Percentiles rank a stretch among this genome's conserved stretches.
phyloP scores from a whole-genome alignment of 2,797 vertebrate species.

The Pseudomugil gertrudae region DNA sequence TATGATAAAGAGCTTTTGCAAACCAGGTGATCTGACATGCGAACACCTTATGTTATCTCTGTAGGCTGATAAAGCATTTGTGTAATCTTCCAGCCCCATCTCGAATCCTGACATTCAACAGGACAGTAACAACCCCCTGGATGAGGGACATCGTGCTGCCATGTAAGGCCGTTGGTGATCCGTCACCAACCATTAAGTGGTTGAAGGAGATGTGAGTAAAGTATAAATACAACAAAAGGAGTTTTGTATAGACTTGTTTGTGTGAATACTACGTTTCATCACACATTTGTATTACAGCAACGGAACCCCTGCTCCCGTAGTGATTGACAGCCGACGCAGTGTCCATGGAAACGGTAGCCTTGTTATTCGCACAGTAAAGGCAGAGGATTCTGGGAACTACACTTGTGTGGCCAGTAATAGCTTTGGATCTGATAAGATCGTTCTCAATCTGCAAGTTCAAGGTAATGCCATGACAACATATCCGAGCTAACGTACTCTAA shows the following conservation, averaged over 20 bases:
- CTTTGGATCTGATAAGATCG: slow-evolving; percentile 94
- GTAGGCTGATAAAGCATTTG: not conserved
- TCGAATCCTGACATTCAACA: slow-evolving; percentile 94
- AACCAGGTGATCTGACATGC: not conserved
- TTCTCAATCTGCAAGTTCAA: slow-evolving; percentile 96
- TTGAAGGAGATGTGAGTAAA: slow-evolving; percentile 94
- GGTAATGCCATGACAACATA: slow-evolving; percentile 73
- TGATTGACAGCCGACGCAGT: slow-evolving; percentile 92
- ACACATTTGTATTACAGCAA: slow-evolving; percentile 80
- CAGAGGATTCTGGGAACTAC: slow-evolving; percentile 97
- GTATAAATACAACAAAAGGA: not conserved
- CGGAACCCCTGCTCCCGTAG: slow-evolving; percentile 92
- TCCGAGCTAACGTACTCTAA: not conserved
- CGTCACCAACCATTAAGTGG: slow-evolving; percentile 95
- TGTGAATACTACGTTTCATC: not conserved
- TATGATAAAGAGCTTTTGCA: not conserved
- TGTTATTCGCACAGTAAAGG: slow-evolving; percentile 94
- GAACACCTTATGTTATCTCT: not conserved
- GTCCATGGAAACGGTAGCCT: slow-evolving; percentile 96
- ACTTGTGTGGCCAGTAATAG: slow-evolving; percentile 95
- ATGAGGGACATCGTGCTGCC: slow-evolving; percentile 96
- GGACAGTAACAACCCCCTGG: slow-evolving; percentile 96
- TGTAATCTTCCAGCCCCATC: slow-evolving; percentile 85
- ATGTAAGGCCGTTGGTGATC: slow-evolving; percentile 95
- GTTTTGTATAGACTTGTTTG: not conserved